Evolutionary conservation across 1,140 invertebrate species (phyloP), one percentile per base, ranked within the genome.

Genomic region (Drosophila nebulosa): DNA sequence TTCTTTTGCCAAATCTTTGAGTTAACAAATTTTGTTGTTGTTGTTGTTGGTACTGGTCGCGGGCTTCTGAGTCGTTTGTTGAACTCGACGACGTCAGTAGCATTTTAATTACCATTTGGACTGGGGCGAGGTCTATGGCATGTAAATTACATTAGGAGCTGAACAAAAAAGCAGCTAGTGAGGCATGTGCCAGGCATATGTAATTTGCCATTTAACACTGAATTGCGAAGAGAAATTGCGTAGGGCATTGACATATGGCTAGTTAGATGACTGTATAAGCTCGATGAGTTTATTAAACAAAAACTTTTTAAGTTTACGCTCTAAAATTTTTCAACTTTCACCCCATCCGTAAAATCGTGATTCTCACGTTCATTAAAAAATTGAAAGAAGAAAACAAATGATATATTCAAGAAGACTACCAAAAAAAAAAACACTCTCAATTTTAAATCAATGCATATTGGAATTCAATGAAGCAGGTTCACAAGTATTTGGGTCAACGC

Each of bases 41-140:
- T n/a, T n/a, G n/a, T n/a, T n/a, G n/a, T n/a, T n/a, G n/a, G n/a
- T n/a, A n/a, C n/a, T n/a, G 52, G 18, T 24, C 22, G 46, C 24
- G 58, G n/a, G 18, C 39, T 46, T 36, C 56, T 58, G 50, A 27
- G 12, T 50, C 64, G 83, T 86, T 69, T 86, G 74, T 86, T 86
- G 81, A 86, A 81, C 81, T 57, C 56, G 10, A n/a, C 14, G 35
- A 81, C 74, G 81, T 66, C 42, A 64, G 61, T 36, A 55, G 81
- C 81, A 85, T 78, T 86, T 69, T 51, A 85, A 85, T 86, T 72
- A 56, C 51, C 51, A 72, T 50, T 70, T 73, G 74, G 78, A 62
- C 78, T 78, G 81, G 78, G 78, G 69, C 78, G 81, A 75, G 83
- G 83, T 86, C 81, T 86, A 64, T 71, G 81, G 81, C 83, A 88